Percentiles rank a stretch among this genome's conserved stretches.
These are phyloP conservation scores for Leuciscus idus DNA, from an alignment of 2,113 vertebrate genomes.

Conservation along the genomic window DNA sequence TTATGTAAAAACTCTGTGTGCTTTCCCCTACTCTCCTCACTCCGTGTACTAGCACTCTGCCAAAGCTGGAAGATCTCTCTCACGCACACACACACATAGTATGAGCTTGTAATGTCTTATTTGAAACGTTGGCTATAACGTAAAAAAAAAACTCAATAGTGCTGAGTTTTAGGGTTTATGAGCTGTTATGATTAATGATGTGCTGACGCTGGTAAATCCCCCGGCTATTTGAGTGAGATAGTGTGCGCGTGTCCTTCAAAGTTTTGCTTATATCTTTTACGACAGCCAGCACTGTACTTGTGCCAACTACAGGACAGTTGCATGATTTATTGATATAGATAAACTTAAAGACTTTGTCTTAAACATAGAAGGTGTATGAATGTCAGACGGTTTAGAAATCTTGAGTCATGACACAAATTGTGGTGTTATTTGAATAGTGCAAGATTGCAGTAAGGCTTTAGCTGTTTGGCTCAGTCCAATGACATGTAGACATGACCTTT, in stretches of 20 bases:
- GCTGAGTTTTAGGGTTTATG: slow-evolving; percentile 15
- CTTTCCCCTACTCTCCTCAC: neutral
- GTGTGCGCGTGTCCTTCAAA: neutral
- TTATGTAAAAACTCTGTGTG: neutral
- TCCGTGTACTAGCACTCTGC: neutral
- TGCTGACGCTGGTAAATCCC: slow-evolving; percentile 5
- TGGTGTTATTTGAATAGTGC: neutral
- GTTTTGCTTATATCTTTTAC: slow-evolving; percentile 2
- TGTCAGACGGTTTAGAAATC: neutral
- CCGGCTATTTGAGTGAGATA: neutral
- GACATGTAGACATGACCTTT: neutral
- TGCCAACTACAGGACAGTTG: slow-evolving; percentile 2
- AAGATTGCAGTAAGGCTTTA: neutral
- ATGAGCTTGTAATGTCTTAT: slow-evolving; percentile 5
- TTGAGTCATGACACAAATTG: neutral
- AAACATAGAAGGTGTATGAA: neutral
- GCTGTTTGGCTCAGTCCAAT: neutral
- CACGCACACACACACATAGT: neutral
- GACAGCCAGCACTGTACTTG: neutral
- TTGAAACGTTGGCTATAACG: neutral
- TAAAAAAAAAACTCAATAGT: neutral
- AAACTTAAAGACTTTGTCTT: neutral
- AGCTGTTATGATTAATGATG: slow-evolving; percentile 31
- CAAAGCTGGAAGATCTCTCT: neutral
- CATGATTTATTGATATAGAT: slow-evolving; percentile 45